Conservation (phyloP, 1,140 invertebrate species). For the Gonioctena quinquepunctata region DNA sequence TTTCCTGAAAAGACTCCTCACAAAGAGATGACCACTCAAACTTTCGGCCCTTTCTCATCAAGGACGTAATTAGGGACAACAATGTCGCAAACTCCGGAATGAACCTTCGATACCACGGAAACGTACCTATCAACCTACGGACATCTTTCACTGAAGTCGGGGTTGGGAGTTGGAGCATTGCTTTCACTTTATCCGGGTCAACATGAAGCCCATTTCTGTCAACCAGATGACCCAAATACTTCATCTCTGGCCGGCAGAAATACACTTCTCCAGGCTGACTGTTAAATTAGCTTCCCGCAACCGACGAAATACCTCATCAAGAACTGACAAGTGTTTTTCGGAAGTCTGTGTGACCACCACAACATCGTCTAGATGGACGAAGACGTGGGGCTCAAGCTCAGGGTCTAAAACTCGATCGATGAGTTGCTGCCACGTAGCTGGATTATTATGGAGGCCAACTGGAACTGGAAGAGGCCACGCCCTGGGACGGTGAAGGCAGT, state of each 20-base stretch:
- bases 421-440: constrained; percentile 42
- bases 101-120: background rate
- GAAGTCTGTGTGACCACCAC: constrained; percentile 38
- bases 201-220: background rate
- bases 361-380: constrained; percentile 50
- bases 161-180: constrained; percentile 30
- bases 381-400: constrained; percentile 31
- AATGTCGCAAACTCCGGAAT: constrained; percentile 3
- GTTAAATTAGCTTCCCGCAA: constrained; percentile 20
- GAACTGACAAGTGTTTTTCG: background rate
- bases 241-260: background rate
- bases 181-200: constrained; percentile 22
- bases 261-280: constrained; percentile 1
- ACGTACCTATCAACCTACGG: background rate
- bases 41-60: constrained; percentile 35
- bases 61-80: constrained; percentile 31
- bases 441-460: constrained; percentile 47
- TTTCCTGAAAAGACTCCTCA: constrained; percentile 3
- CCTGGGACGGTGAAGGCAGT: constrained; percentile 57
- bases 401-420: constrained; percentile 44
- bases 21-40: constrained; percentile 22
- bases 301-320: background rate
- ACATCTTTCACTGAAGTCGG: background rate
- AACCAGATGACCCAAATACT: background rate
- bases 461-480: constrained; percentile 43